Percentiles rank a stretch among this genome's conserved stretches.
Evolutionary conservation across 1,140 invertebrate species (phyloP).

Genomic region (Drosophila lacteicornis): DNA sequence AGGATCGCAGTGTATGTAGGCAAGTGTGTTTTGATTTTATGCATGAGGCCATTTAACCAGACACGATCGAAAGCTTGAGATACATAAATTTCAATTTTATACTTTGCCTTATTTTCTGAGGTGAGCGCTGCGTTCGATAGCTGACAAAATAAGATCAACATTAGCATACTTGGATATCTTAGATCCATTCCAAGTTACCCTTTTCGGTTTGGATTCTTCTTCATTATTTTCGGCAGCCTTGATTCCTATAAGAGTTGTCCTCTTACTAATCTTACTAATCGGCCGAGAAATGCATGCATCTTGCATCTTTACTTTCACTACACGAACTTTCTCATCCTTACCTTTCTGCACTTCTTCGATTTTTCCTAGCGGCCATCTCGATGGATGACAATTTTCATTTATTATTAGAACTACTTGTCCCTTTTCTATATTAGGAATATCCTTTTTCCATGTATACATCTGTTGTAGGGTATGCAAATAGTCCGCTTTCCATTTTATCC

Average conservation of each 20-base stretch:
- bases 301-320: neutral
- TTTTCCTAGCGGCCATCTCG: slow-evolving; percentile 3
- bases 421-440: neutral
- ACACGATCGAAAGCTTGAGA: too few relatives aligned
- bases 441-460: neutral
- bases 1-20: too few relatives aligned
- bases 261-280: neutral
- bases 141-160: neutral
- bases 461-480: neutral
- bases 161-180: neutral
- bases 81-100: neutral
- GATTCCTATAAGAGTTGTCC: neutral
- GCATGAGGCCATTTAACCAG: too few relatives aligned
- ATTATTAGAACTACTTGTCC: slow-evolving; percentile 1
- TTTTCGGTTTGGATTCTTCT: too few relatives aligned
- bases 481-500: neutral
- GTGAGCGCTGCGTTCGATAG: neutral
- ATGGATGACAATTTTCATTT: neutral
- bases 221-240: too few relatives aligned
- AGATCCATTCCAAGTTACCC: too few relatives aligned
- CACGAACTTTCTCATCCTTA: neutral
- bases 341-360: slow-evolving; percentile 1
- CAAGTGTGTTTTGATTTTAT: too few relatives aligned
- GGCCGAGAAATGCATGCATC: neutral
- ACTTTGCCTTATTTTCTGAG: neutral